A percentile compares a stretch with the other conserved stretches of the same genome.
Evolutionary conservation across 1,140 invertebrate species (phyloP).

Genomic region (Drosophila parvula): DNA sequence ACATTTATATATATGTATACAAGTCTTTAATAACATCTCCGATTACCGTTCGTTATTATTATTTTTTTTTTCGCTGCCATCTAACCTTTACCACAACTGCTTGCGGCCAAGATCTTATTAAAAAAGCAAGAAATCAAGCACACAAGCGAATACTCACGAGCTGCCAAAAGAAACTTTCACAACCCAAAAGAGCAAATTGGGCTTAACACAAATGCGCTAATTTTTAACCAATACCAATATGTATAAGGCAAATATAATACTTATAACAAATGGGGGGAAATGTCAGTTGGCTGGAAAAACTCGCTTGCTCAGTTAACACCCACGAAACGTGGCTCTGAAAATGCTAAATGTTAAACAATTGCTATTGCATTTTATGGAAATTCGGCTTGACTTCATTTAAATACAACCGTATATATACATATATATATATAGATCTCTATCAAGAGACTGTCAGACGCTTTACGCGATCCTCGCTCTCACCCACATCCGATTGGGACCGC

Average conservation of each 20-base stretch:
- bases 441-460: slow-evolving; percentile 83
- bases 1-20: slow-evolving; percentile 11
- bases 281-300: slow-evolving; percentile 32
- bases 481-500: slow-evolving; percentile 82
- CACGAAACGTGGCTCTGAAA: slow-evolving; percentile 34
- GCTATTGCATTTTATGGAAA: slow-evolving; percentile 45
- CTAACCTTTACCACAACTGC: slow-evolving; percentile 65
- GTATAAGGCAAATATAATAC: slow-evolving; percentile 22
- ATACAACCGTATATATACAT: slow-evolving; percentile 17
- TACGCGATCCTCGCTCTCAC: slow-evolving; percentile 83
- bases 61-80: slow-evolving; percentile 27
- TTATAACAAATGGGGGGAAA: slow-evolving; percentile 43
- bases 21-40: slow-evolving; percentile 36
- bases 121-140: slow-evolving; percentile 45
- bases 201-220: slow-evolving; percentile 76
- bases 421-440: slow-evolving; percentile 71
- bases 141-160: slow-evolving; percentile 29
- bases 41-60: slow-evolving; percentile 43
- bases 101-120: slow-evolving; percentile 73
- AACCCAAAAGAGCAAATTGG: slow-evolving; percentile 53
- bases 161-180: slow-evolving; percentile 68
- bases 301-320: slow-evolving; percentile 55
- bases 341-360: slow-evolving; percentile 34
- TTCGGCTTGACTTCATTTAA: slow-evolving; percentile 19
- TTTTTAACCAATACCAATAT: slow-evolving; percentile 63